Evolutionary conservation across 2,888 invertebrate species (phyloP), one percentile per base, ranked within the genome.

Genomic region (Mesodorylaimus sp.): DNA sequence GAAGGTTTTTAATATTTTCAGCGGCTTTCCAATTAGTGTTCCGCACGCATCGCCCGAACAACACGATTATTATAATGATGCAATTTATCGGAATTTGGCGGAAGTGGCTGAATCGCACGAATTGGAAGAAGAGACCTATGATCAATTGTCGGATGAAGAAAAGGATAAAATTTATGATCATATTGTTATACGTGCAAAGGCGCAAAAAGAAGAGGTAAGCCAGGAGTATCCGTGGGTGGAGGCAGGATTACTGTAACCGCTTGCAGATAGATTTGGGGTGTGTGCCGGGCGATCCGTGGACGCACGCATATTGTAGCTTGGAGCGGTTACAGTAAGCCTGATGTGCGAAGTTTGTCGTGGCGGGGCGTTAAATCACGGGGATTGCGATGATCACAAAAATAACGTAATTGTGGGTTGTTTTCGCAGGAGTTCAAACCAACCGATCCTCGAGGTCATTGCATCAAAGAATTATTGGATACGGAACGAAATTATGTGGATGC

Each of bases 401-500:
- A n/a, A n/a, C n/a, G n/a, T n/a, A n/a, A n/a, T n/a, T n/a, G n/a
- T n/a, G n/a, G n/a, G n/a, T n/a, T n/a, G n/a, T n/a, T n/a, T n/a
- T n/a, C n/a, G n/a, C n/a, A 50, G 50, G 27, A 32, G 2, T 61
- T 59, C 50, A 48, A 50, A 27, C 70, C 70, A 38, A 59, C 66
- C 58, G 88, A 87, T 68, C 91, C 89, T 68, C 75, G 91, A 52
- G 91, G 93, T 68, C 87, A 86, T 51, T 73, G 73, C 55, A 66
- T 76, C 23, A 69, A 70, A 56, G 97, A 97, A 68, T 73, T 97
- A 50, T 78, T 93, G 37, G 93, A 93, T 67, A 97, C 97, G 0
- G 97, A 97, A 70, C 80, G 80, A 61, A 95, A 95, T 70, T 97
- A 95, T 67, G 80, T 91, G 45, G 86, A 88, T 63, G 93, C 91